A percentile compares a stretch with the other conserved stretches of the same genome.
Conservation (phyloP, 2,888 invertebrate species). For the Crematogaster levior region DNA sequence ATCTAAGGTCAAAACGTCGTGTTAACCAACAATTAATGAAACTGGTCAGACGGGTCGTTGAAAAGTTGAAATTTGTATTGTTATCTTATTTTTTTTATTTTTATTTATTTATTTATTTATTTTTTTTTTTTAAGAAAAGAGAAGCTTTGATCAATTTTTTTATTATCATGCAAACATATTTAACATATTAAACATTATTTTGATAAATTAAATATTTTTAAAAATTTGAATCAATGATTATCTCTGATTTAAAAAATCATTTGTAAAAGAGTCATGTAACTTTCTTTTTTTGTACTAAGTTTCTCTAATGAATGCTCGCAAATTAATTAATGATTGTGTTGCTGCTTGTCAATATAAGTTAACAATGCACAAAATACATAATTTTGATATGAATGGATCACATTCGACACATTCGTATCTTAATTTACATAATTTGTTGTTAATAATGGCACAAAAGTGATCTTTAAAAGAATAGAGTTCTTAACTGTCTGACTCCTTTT, state of each 20-base stretch:
- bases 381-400: background rate
- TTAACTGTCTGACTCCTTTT: slow-evolving; percentile 62
- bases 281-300: background rate
- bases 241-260: background rate
- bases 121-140: background rate
- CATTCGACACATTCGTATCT: background rate
- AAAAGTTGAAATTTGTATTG: too few species aligned
- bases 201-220: background rate
- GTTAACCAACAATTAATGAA: too few species aligned
- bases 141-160: background rate
- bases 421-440: slow-evolving; percentile 44
- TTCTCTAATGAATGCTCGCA: slow-evolving; percentile 5
- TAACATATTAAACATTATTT: background rate
- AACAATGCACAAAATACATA: background rate
- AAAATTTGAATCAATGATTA: background rate
- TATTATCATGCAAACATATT: background rate
- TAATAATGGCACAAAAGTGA: slow-evolving; percentile 54
- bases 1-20: too few species aligned
- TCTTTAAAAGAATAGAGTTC: slow-evolving; percentile 30
- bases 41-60: too few species aligned
- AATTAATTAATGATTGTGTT: background rate
- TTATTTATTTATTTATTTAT: too few species aligned
- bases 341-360: background rate
- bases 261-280: background rate
- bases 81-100: too few species aligned